Conservation (phyloP, 2,797 vertebrate genomes). For the Gymnoscopelus braueri region DNA sequence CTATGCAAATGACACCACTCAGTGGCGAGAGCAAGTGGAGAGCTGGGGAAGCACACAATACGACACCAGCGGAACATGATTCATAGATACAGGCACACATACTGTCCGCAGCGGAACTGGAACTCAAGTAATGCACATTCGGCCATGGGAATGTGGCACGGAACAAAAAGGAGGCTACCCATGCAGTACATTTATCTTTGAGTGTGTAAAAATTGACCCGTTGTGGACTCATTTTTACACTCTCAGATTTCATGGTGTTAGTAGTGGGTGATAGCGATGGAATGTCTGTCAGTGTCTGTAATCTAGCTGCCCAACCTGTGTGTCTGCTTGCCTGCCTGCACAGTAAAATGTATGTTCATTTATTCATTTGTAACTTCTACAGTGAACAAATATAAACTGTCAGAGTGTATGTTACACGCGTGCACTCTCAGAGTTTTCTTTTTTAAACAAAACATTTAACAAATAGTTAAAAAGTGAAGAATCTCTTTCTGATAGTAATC, state of each 20-base stretch:
- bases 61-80: conserved; percentile 55
- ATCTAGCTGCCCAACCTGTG: neutral
- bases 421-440: too few species aligned
- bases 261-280: neutral
- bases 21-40: conserved; percentile 78
- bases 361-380: too few species aligned
- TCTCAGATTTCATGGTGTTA: too few species aligned
- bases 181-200: too few species aligned
- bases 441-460: too few species aligned
- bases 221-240: too few species aligned
- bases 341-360: neutral
- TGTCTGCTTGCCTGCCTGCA: neutral
- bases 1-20: conserved; percentile 80
- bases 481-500: too few species aligned
- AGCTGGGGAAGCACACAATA: conserved; percentile 68
- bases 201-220: too few species aligned
- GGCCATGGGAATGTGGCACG: neutral
- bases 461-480: too few species aligned
- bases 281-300: neutral
- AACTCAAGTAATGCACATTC: conserved; percentile 20
- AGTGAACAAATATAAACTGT: too few species aligned
- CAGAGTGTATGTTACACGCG: too few species aligned
- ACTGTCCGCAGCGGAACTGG: conserved; percentile 4
- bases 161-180: neutral
- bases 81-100: conserved; percentile 47